Conservation (phyloP, 2,113 vertebrate species). For the Caloenas nicobarica region DNA sequence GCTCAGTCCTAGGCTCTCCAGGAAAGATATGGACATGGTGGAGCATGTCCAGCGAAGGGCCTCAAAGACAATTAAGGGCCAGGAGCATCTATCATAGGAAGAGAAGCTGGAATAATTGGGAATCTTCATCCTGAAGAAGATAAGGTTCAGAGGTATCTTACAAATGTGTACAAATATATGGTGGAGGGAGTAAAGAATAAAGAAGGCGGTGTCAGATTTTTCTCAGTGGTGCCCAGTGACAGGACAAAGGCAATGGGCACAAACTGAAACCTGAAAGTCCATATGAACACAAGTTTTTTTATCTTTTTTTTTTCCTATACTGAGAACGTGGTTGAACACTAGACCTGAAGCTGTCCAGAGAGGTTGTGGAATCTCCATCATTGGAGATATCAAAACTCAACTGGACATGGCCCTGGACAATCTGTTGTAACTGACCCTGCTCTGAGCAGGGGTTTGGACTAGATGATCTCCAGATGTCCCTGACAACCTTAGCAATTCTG, state of each 20-base stretch:
- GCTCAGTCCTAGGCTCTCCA: neutral
- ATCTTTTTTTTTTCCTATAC: neutral
- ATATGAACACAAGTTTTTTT: too few species aligned
- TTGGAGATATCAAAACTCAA: neutral
- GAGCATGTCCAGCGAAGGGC: neutral
- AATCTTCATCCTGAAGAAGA: neutral
- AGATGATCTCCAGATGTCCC: neutral
- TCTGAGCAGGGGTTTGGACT: neutral
- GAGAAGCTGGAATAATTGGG: neutral
- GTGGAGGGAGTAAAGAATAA: neutral
- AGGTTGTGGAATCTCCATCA: neutral
- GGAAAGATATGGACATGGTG: neutral
- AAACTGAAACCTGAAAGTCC: neutral
- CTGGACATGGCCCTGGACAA: neutral
- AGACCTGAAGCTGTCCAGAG: too few species aligned
- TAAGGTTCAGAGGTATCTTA: neutral
- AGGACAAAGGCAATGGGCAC: neutral
- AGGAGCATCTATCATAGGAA: rapidly evolving
- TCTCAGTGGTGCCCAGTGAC: rapidly evolving
- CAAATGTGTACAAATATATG: neutral
- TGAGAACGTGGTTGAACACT: neutral
- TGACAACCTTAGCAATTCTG: neutral
- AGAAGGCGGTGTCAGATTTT: neutral
- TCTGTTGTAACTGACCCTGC: neutral
- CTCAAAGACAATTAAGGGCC: neutral